A percentile compares a stretch with the other conserved stretches of the same genome.
Conservation (phyloP, 2,113 vertebrate species). For the Lampris incognitus region DNA sequence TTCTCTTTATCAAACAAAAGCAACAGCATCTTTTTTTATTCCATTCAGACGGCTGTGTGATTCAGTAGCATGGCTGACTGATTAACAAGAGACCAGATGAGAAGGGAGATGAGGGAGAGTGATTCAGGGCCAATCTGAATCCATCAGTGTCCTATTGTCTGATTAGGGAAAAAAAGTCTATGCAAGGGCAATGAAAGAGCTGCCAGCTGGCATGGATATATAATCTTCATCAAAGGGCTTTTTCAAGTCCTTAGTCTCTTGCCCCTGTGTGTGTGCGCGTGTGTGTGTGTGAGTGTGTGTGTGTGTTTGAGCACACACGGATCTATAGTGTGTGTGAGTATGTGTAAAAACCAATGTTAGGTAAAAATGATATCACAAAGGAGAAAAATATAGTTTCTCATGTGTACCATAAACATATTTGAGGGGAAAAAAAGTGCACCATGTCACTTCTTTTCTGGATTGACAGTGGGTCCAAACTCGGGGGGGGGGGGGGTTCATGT, state of each 20-base stretch:
- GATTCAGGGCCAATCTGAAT: conserved; percentile 35
- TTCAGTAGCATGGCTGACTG: conserved; percentile 47
- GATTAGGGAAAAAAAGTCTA: conserved; percentile 7
- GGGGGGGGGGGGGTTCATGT: conserved; percentile 37
- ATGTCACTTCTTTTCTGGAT: conserved; percentile 20
- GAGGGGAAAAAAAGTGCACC: too few species aligned
- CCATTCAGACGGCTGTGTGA: conserved; percentile 38
- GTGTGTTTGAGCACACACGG: not conserved
- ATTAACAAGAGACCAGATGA: conserved; percentile 47
- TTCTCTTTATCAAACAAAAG: conserved; percentile 37
- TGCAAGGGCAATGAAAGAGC: not conserved
- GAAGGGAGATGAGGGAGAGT: conserved; percentile 24
- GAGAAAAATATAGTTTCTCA: too few species aligned
- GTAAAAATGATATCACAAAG: too few species aligned
- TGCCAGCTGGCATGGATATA: not conserved
- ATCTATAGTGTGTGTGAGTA: too few species aligned
- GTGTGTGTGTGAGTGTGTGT: not conserved
- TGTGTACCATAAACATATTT: too few species aligned
- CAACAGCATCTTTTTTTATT: conserved; percentile 43
- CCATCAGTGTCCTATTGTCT: conserved; percentile 27
- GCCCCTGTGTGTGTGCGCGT: not conserved
- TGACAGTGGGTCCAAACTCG: conserved; percentile 35
- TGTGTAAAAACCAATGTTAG: too few species aligned
- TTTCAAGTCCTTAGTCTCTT: not conserved
- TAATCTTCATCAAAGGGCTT: not conserved